Evolutionary conservation across 1,140 invertebrate genomes (phyloP).

Genomic region (Procambarus virginalis): DNA sequence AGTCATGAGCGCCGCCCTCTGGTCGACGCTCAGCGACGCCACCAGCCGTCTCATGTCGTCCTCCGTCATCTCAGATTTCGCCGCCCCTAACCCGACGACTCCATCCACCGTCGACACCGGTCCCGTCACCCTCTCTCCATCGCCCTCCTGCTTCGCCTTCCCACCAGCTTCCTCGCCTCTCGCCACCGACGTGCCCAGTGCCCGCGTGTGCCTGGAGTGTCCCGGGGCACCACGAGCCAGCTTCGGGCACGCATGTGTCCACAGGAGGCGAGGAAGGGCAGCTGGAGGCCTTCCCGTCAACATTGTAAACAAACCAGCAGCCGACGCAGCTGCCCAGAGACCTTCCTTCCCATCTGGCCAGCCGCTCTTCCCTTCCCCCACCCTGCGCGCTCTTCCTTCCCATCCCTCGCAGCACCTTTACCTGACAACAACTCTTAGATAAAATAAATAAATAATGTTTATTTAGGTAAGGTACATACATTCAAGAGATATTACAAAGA

Average conservation of each 20-base stretch:
- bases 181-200: background rate
- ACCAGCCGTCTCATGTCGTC: slow-evolving; percentile 5
- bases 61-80: background rate
- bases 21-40: slow-evolving; percentile 5
- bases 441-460: too few relatives aligned
- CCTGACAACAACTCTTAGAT: too few relatives aligned
- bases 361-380: too few relatives aligned
- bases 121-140: background rate
- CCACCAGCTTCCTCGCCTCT: background rate
- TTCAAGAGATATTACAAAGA: too few relatives aligned
- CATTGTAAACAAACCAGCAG: slow-evolving; percentile 57
- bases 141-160: background rate
- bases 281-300: background rate
- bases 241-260: background rate
- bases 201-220: background rate
- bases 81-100: background rate
- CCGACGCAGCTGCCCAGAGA: background rate
- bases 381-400: too few relatives aligned
- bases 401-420: too few relatives aligned
- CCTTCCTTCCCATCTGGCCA: too few relatives aligned
- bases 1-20: slow-evolving; percentile 9
- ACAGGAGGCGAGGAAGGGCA: slow-evolving; percentile 19
- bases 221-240: background rate
- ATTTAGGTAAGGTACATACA: too few relatives aligned
- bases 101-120: too few relatives aligned